Base-by-base conservation (phyloP, 2,888 invertebrate genomes). In the Netelia melanura region DNA sequence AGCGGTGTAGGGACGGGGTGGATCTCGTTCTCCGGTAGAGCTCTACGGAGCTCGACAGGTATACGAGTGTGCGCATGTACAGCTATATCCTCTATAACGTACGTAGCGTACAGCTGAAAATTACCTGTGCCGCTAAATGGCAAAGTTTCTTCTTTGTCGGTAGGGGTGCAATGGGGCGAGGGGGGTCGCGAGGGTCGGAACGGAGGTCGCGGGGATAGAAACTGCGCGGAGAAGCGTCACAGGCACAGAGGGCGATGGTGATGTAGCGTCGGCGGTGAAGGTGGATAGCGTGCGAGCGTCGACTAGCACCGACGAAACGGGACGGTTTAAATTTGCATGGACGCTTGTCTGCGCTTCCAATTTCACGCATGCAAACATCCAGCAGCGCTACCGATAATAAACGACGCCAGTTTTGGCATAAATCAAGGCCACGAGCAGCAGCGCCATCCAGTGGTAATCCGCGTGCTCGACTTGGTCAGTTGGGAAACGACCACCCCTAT, bases 271-370 rank as follows among this genome's bases (percentile, higher is more conserved):
- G 56, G 75, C 82, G 76, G 83, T 72, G 72, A 76, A 64, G 65
- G 68, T 86, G 89, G 89, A 90, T 88, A 86, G 87, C 88, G 90
- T 84, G 89, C 85, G 83, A 74, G 83, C 67, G 74, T 74, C 83
- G 83, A 68, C 68, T 54, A 68, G 83, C 67, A 84, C 82, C 87
- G 89, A 87, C 88, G 87, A 90, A 89, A 90, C 58, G 58, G 88
- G 89, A 88, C 90, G 88, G 90, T 90, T 91, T 91, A 90, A 92
- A 92, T 92, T 92, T 91, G 91, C 92, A 91, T 91, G 91, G 91
- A 89, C 91, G 91, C 92, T 91, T 91, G 91, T 91, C 91, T 91
- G 92, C 92, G 90, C 91, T 92, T 92, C 92, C 92, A 92, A 92
- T 92, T 92, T 92, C 92, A 92, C 92, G 92, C 92, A 91, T 92